These are phyloP conservation scores for Parazoanthus atlanticus DNA, from an alignment of 92 coral and sea anemone genomes.

Conservation along the genomic window DNA sequence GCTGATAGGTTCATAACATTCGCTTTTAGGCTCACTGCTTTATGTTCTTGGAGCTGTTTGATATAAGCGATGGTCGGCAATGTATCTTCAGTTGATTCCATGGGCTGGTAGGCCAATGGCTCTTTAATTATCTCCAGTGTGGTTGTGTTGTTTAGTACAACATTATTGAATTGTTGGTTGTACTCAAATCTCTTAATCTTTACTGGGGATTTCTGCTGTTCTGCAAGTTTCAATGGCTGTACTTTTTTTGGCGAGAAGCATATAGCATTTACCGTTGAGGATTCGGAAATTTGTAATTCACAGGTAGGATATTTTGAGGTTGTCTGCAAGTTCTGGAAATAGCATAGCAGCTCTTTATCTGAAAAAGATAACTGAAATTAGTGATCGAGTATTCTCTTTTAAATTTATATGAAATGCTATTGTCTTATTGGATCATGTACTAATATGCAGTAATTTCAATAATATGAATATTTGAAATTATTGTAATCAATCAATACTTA, in stretches of 20 bases:
- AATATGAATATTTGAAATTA: too few relatives aligned
- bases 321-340: constrained; percentile 47
- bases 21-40: constrained; percentile 39
- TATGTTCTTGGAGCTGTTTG: constrained; percentile 22
- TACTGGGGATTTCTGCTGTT: constrained; percentile 36
- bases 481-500: neutral
- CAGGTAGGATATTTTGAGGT: constrained; percentile 32
- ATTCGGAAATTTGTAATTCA: constrained; percentile 52
- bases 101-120: constrained; percentile 28
- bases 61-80: constrained; percentile 22
- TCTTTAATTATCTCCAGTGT: constrained; percentile 25
- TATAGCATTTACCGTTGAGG: constrained; percentile 42
- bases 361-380: constrained; percentile 16
- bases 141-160: constrained; percentile 44
- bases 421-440: neutral
- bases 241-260: constrained; percentile 54
- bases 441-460: constrained; percentile 4
- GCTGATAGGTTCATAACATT: constrained; percentile 18
- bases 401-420: neutral
- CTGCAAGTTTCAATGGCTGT: constrained; percentile 37
- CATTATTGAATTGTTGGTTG: constrained; percentile 39
- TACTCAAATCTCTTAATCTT: constrained; percentile 52
- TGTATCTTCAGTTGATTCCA: constrained; percentile 4
- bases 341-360: constrained; percentile 47
- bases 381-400: constrained; percentile 11